A percentile compares a stretch with the other conserved stretches of the same genome.
Evolutionary conservation across 2,888 invertebrate genomes (phyloP).

Genomic region (Apotomis capreana): DNA sequence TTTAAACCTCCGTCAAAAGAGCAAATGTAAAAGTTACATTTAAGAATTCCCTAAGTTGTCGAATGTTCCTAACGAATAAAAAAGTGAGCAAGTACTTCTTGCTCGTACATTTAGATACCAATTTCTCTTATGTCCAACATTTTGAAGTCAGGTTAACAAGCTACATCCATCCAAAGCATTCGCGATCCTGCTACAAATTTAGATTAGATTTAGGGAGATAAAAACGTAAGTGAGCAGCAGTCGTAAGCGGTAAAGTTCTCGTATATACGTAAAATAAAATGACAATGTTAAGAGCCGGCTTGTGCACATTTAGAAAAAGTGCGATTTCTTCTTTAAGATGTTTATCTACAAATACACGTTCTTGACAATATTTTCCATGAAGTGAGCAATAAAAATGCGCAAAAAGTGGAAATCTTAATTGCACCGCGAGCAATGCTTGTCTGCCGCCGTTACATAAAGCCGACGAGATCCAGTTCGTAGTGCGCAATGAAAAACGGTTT

Average conservation of each 20-base stretch:
- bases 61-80: not conserved
- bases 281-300: slow-evolving; percentile 68
- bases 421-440: slow-evolving; percentile 74
- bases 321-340: slow-evolving; percentile 80
- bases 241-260: slow-evolving; percentile 42
- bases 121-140: not conserved
- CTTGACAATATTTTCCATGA: slow-evolving; percentile 82
- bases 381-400: slow-evolving; percentile 79
- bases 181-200: slow-evolving; percentile 39
- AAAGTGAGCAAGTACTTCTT: not conserved
- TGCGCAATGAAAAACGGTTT: slow-evolving; percentile 77
- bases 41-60: not conserved
- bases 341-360: slow-evolving; percentile 77
- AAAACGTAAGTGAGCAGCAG: slow-evolving; percentile 38
- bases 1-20: no score
- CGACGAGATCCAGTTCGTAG: slow-evolving; percentile 75
- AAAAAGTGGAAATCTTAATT: slow-evolving; percentile 83
- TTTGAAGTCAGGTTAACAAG: slow-evolving; percentile 5
- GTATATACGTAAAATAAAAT: slow-evolving; percentile 61
- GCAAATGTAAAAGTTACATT: no score
- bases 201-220: slow-evolving; percentile 41
- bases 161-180: slow-evolving; percentile 25
- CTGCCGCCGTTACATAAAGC: slow-evolving; percentile 77
- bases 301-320: slow-evolving; percentile 78
- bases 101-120: not conserved